A percentile compares a stretch with the other conserved stretches of the same genome.
These are phyloP conservation scores for Crocuta crocuta DNA, from an alignment of 2,113 vertebrate species.

Conservation along the genomic window DNA sequence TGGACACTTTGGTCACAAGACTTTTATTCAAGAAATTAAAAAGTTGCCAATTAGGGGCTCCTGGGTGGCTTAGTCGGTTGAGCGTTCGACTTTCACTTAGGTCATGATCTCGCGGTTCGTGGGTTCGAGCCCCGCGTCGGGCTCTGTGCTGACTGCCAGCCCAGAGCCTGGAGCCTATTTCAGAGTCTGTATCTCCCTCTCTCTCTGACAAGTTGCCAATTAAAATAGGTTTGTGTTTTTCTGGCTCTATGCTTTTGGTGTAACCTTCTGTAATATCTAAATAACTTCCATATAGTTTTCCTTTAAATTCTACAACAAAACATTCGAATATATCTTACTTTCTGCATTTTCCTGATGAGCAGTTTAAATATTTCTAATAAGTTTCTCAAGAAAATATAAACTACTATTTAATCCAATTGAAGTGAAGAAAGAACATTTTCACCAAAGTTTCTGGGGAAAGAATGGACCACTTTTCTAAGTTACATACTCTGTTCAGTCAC, in stretches of 20 bases:
- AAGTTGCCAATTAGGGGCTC: neutral
- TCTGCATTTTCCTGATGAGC: neutral
- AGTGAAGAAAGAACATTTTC: neutral
- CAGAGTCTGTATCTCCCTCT: too few species aligned
- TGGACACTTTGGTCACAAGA: neutral
- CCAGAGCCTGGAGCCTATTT: too few species aligned
- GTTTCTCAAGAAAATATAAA: neutral
- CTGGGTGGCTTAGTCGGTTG: too few species aligned
- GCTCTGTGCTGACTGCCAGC: too few species aligned
- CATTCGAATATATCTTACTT: neutral
- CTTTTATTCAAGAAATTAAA: neutral
- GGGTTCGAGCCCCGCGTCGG: too few species aligned
- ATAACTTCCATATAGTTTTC: neutral
- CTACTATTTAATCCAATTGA: neutral
- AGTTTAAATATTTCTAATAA: neutral
- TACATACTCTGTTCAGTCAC: neutral
- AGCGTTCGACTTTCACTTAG: too few species aligned
- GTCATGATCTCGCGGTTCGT: too few species aligned
- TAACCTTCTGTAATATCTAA: neutral
- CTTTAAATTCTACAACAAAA: neutral
- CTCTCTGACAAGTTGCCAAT: neutral
- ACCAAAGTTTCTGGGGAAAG: neutral
- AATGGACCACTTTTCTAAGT: neutral
- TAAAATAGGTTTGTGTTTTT: neutral
- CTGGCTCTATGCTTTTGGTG: neutral